Base-by-base conservation (phyloP, 2,888 invertebrate species). In the Pachymerium ferrugineum region DNA sequence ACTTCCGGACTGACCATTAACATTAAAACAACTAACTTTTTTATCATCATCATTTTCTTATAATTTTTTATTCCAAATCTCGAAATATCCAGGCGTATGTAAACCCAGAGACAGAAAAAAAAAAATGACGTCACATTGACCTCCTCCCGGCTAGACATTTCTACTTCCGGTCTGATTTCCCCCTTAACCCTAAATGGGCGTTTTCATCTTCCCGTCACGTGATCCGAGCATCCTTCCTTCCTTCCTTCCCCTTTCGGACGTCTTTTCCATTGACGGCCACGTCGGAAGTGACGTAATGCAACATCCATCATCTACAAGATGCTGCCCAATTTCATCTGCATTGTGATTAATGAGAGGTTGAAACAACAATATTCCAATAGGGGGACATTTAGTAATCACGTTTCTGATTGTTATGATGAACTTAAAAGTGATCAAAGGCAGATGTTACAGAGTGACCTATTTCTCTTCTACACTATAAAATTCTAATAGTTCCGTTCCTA, bases 211-310 rank as follows among this genome's bases (percentile, higher is more conserved):
- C 38, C 38, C 38, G 38, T 29, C 30, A 69, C 22, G 69, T 69
- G 28, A 69, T 16, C 69, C 69, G 69, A 25, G 69, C 69, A 69
- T 69, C 69, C 69, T 69, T 69, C 69, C 69, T 69, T 69, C 69
- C 69, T 69, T 69, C 69, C 62, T 54, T 6, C n/a, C n/a, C 38
- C 38, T 38, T 38, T 38, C 38, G 38, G 38, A 38, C 38, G 38
- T 38, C 38, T 38, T 38, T 38, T 38, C 38, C 2, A 38, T 38
- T 38, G 38, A 38, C 38, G 38, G 38, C 38, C n/a, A 38, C 38
- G 38, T n/a, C 38, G n/a, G 2, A 38, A 8, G n/a, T 12, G 38
- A 38, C 8, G 38, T 8, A 38, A 38, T 38, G 38, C n/a, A 12
- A 38, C 38, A 38, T 38, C 8, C 38, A 38, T 38, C 38, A 38